phyloP scores from a whole-genome alignment of 53 echinoderm and acorn worm species.

The Stichopus horrens region DNA sequence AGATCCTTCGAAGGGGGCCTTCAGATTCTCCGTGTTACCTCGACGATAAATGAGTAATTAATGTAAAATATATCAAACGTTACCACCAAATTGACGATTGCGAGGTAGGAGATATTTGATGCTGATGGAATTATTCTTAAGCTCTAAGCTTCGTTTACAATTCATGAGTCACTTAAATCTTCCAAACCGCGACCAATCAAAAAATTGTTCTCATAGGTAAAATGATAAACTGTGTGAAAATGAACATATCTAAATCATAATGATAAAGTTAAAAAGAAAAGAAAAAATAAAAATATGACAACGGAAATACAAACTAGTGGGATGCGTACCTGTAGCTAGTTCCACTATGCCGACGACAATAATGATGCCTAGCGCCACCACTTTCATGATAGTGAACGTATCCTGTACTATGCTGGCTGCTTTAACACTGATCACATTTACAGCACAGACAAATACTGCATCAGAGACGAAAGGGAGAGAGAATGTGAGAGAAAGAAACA shows the following conservation, averaged over 20 bases:
- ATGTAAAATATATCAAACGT: no score
- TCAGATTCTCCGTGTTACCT: conserved; percentile 89
- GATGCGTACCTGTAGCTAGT: conserved; percentile 60
- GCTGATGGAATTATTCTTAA: no score
- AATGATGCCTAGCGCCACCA: conserved; percentile 67
- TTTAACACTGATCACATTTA: conserved; percentile 69
- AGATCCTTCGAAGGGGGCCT: conserved; percentile 81
- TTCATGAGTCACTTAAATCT: no score
- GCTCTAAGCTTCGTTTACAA: no score
- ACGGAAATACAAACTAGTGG: background rate
- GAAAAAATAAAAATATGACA: background rate
- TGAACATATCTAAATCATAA: no score
- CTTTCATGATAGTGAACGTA: conserved; percentile 59
- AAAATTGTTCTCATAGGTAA: no score
- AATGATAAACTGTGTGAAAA: no score
- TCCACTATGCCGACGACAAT: conserved; percentile 71
- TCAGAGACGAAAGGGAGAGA: background rate
- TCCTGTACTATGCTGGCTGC: conserved; percentile 67
- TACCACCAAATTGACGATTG: no score
- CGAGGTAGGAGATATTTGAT: no score
- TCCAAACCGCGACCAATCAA: no score
- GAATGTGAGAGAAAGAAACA: background rate
- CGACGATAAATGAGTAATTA: background rate
- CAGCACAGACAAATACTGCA: conserved; percentile 63
- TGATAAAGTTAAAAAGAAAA: no score